Percentiles rank a stretch among this genome's conserved stretches.
These are phyloP conservation scores for Drosophila incognita DNA, from an alignment of 2,888 invertebrate species.

Conservation along the genomic window DNA sequence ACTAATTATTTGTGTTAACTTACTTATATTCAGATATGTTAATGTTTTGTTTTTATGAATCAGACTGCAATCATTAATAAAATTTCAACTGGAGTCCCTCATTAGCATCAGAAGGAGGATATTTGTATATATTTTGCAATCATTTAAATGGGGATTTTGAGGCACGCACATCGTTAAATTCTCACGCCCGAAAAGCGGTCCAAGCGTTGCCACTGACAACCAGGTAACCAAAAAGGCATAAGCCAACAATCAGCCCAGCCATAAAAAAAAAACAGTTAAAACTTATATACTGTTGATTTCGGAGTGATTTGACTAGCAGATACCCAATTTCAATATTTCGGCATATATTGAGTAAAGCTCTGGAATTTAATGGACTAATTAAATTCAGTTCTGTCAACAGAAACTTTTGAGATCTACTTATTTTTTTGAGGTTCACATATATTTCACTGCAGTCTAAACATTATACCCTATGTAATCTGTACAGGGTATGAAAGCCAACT, in stretches of 20 bases:
- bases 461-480: not conserved
- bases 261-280: conserved; percentile 12
- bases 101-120: conserved; percentile 28
- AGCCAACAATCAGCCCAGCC: conserved; percentile 40
- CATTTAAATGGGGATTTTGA: conserved; percentile 7
- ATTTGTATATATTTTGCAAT: not conserved
- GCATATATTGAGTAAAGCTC: not conserved
- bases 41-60: not conserved
- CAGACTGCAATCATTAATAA: not conserved
- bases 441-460: not conserved
- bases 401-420: too few relatives aligned
- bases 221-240: conserved; percentile 35
- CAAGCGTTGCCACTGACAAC: conserved; percentile 52
- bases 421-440: not conserved
- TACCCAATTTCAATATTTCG: not conserved
- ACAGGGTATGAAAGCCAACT: conserved; percentile 10
- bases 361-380: too few relatives aligned
- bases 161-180: conserved; percentile 71
- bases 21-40: not conserved
- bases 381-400: not conserved
- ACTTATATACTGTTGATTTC: not conserved
- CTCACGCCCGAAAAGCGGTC: conserved; percentile 60
- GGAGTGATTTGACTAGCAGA: not conserved
- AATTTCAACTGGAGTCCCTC: conserved; percentile 3
- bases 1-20: not conserved